Percentiles rank a stretch among this genome's conserved stretches.
These are phyloP conservation scores for Zygothrica quintamaculata DNA, from an alignment of 2,888 invertebrate genomes.

Conservation along the genomic window DNA sequence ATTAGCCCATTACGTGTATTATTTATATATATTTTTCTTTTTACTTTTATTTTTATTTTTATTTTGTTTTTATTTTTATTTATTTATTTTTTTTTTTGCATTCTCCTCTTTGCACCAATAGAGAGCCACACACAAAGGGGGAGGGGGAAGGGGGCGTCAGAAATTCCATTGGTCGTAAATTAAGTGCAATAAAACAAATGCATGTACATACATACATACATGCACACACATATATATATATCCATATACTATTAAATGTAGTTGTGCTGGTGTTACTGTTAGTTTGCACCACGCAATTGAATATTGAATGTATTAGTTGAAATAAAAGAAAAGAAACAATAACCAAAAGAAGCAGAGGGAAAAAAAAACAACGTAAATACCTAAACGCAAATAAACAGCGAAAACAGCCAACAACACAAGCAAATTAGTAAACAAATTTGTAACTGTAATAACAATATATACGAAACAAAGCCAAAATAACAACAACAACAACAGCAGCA, in stretches of 20 bases:
- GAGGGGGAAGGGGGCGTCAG: constrained; percentile 23
- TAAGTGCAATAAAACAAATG: constrained; percentile 63
- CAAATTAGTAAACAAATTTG: constrained; percentile 46
- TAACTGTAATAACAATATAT: constrained; percentile 36
- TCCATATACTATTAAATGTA: no score
- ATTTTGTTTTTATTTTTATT: constrained; percentile 10
- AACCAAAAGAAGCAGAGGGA: no score
- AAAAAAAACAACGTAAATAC: constrained; percentile 22
- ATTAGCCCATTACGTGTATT: constrained; percentile 68
- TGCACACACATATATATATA: constrained; percentile 18
- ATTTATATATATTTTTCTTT: constrained; percentile 22
- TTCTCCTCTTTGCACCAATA: constrained; percentile 16
- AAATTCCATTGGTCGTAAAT: constrained; percentile 66
- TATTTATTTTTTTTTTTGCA: constrained; percentile 19
- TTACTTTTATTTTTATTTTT: constrained; percentile 20
- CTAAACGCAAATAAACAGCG: constrained; percentile 7
- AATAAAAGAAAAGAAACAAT: constrained; percentile 18
- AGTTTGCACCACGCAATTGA: constrained; percentile 1
- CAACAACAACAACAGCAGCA: constrained; percentile 20
- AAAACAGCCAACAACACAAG: constrained; percentile 13
- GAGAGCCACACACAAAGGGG: background rate
- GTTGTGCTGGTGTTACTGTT: background rate
- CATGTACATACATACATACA: constrained; percentile 2
- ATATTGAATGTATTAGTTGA: constrained; percentile 26
- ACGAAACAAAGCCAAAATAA: constrained; percentile 8